A percentile compares a stretch with the other conserved stretches of the same genome.
Conservation (phyloP, 2,888 invertebrate genomes). For the Endotricha flammealis region DNA sequence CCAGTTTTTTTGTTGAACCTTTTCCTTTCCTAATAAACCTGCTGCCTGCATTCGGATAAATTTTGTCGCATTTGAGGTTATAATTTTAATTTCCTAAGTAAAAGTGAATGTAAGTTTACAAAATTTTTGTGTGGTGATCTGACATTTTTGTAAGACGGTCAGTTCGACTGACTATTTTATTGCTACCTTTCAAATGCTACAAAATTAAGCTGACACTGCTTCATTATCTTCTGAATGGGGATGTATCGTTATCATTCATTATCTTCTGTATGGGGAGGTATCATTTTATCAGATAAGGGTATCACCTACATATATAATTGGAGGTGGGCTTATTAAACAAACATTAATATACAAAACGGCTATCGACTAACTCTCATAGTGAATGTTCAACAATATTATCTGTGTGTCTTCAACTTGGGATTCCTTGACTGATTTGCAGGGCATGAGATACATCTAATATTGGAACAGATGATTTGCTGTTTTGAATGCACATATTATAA, state of each 20-base stretch:
- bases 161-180: conserved; percentile 6
- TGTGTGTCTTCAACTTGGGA: conserved; percentile 76
- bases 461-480: conserved; percentile 57
- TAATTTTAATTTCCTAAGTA: conserved; percentile 23
- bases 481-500: conserved; percentile 58
- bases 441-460: conserved; percentile 64
- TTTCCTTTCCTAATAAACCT: conserved; percentile 38
- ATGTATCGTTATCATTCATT: conserved; percentile 40
- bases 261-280: conserved; percentile 48
- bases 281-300: conserved; percentile 50
- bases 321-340: conserved; percentile 37
- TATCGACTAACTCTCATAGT: conserved; percentile 51
- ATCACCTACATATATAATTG: conserved; percentile 39
- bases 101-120: conserved; percentile 41
- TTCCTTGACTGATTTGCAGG: conserved; percentile 77
- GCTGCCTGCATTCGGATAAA: conserved; percentile 36
- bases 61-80: conserved; percentile 46
- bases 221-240: conserved; percentile 41
- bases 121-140: conserved; percentile 9
- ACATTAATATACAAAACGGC: conserved; percentile 44
- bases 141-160: conserved; percentile 11
- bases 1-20: conserved; percentile 43
- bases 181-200: conserved; percentile 28
- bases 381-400: conserved; percentile 61
- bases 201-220: conserved; percentile 41